phyloP scores from a whole-genome alignment of 2,797 vertebrate species.

The Hapalemur alaotrensis region DNA sequence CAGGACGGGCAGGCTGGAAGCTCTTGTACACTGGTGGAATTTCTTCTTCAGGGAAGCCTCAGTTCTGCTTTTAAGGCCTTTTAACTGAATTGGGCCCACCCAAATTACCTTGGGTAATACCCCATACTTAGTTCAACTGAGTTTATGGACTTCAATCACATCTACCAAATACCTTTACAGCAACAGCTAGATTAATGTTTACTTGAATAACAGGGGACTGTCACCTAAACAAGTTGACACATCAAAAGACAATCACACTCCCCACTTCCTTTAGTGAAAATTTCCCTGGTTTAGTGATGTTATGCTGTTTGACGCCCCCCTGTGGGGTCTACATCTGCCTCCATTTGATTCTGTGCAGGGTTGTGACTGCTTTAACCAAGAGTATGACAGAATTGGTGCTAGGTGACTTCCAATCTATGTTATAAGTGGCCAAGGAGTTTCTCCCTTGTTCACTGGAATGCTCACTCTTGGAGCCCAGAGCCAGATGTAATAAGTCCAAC shows the following conservation, averaged over 20 bases:
- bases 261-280: neutral
- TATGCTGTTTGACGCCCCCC: neutral
- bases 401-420: neutral
- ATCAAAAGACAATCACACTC: neutral
- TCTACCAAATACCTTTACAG: neutral
- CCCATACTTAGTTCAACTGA: neutral
- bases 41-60: neutral
- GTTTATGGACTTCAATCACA: neutral
- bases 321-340: neutral
- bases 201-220: neutral
- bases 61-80: neutral
- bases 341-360: neutral
- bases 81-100: neutral
- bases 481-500: neutral
- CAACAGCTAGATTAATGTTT: neutral
- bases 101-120: neutral
- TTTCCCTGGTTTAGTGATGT: neutral
- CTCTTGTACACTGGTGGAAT: neutral
- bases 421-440: neutral
- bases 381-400: neutral
- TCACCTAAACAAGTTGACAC: neutral
- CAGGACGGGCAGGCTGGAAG: neutral
- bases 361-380: neutral
- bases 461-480: neutral
- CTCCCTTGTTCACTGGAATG: neutral